phyloP scores from a whole-genome alignment of 1,140 invertebrate genomes.

The Magallana angulata region DNA sequence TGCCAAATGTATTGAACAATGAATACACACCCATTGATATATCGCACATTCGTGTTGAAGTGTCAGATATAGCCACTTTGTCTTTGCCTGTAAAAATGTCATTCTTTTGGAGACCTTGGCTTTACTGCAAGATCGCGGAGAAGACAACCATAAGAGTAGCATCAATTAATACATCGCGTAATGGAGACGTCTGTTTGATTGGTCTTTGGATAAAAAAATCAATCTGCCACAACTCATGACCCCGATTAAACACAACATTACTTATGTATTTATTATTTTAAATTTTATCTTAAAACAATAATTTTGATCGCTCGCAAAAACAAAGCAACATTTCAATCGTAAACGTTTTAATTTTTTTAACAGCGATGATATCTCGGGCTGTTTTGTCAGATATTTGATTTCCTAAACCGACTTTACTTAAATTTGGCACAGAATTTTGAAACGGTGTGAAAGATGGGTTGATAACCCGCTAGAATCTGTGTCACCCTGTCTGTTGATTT shows the following conservation, averaged over 20 bases:
- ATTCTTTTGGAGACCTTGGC: background rate
- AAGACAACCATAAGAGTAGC: background rate
- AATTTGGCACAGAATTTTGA: slow-evolving; percentile 7
- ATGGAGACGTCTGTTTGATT: background rate
- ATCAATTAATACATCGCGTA: background rate
- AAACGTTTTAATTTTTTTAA: slow-evolving; percentile 30
- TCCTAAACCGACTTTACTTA: slow-evolving; percentile 11
- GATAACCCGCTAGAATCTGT: slow-evolving; percentile 8
- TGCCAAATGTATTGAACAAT: slow-evolving; percentile 16
- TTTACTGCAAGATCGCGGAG: background rate
- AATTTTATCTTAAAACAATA: slow-evolving; percentile 35
- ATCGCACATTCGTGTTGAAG: slow-evolving; percentile 27
- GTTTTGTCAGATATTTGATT: slow-evolving; percentile 7
- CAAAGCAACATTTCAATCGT: slow-evolving; percentile 1
- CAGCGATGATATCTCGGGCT: background rate
- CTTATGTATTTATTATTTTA: slow-evolving; percentile 26
- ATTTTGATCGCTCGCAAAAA: slow-evolving; percentile 23
- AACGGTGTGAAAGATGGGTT: background rate
- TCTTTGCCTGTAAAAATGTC: slow-evolving; percentile 34
- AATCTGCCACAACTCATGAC: background rate
- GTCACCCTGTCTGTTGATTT: slow-evolving; percentile 13
- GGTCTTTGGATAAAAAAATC: background rate
- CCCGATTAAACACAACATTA: slow-evolving; percentile 8
- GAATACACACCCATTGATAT: slow-evolving; percentile 13
- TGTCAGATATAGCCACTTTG: background rate